Conservation (phyloP, 2,113 vertebrate species). For the Hydrochoerus hydrochaeris region DNA sequence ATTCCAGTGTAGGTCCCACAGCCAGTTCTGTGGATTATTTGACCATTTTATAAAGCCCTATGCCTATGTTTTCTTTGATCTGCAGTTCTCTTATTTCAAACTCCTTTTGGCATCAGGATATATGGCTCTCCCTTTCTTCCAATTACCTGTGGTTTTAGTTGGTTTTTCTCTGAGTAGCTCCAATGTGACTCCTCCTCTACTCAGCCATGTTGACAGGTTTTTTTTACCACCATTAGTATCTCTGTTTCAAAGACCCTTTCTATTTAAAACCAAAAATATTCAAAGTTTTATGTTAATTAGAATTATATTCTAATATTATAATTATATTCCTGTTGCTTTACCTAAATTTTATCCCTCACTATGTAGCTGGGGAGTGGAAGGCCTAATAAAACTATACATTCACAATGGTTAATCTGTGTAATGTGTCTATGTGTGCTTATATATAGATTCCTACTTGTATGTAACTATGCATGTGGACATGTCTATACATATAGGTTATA, state of each 20-base stretch:
- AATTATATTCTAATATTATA: background rate
- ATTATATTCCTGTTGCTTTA: background rate
- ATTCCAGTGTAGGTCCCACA: too few species aligned
- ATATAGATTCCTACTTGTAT: background rate
- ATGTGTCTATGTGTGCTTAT: background rate
- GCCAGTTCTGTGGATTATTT: too few species aligned
- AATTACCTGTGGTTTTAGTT: background rate
- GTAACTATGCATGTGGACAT: background rate
- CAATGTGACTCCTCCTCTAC: background rate
- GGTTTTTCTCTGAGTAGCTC: background rate
- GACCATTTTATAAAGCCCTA: too few species aligned
- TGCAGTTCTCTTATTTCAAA: too few species aligned
- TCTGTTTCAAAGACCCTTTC: background rate
- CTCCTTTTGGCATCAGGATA: background rate
- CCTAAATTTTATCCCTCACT: background rate
- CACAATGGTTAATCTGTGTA: background rate
- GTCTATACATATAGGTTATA: background rate
- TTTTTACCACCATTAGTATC: background rate
- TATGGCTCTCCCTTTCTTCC: background rate
- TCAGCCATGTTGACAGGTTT: background rate
- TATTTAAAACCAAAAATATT: slow-evolving; percentile 24
- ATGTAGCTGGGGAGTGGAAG: background rate
- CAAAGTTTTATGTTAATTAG: background rate
- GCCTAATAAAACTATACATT: background rate
- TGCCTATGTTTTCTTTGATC: too few species aligned